Percentiles rank a stretch among this genome's conserved stretches.
Evolutionary conservation across 1,140 invertebrate species (phyloP).

Genomic region (Drosophila novamexicana): DNA sequence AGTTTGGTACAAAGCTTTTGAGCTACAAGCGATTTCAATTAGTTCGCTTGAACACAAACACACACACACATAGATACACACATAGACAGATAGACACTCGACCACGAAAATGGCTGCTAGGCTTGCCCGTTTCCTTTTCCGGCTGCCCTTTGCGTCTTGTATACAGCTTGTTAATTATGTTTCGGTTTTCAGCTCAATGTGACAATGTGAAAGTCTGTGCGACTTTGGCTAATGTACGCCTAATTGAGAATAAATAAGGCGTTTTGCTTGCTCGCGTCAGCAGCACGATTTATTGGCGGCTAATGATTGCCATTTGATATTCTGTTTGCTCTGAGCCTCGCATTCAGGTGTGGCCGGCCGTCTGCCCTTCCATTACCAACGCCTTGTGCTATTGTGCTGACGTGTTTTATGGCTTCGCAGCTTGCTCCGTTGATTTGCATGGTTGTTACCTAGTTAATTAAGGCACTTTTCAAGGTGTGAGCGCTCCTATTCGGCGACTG

Average conservation of each 20-base stretch:
- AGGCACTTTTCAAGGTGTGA: slow-evolving; percentile 46
- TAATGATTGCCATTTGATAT: slow-evolving; percentile 65
- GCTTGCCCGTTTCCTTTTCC: slow-evolving; percentile 33
- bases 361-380: neutral
- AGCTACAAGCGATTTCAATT: slow-evolving; percentile 39
- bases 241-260: slow-evolving; percentile 73
- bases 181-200: slow-evolving; percentile 10
- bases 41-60: slow-evolving; percentile 2
- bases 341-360: slow-evolving; percentile 37
- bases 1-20: slow-evolving; percentile 21
- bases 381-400: slow-evolving; percentile 12
- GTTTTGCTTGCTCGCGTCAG: slow-evolving; percentile 40
- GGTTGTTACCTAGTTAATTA: slow-evolving; percentile 60
- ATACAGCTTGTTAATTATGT: slow-evolving; percentile 42
- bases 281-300: slow-evolving; percentile 67
- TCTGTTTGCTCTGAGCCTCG: slow-evolving; percentile 28
- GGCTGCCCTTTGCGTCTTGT: neutral
- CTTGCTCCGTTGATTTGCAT: slow-evolving; percentile 54
- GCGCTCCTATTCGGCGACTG: neutral
- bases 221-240: slow-evolving; percentile 55
- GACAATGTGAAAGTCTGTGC: too few species aligned
- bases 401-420: slow-evolving; percentile 39
- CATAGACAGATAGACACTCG: neutral
- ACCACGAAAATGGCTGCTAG: neutral
- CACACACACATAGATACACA: neutral